Conservation (phyloP, 1,140 invertebrate genomes). For the Hylaeus volcanicus region DNA sequence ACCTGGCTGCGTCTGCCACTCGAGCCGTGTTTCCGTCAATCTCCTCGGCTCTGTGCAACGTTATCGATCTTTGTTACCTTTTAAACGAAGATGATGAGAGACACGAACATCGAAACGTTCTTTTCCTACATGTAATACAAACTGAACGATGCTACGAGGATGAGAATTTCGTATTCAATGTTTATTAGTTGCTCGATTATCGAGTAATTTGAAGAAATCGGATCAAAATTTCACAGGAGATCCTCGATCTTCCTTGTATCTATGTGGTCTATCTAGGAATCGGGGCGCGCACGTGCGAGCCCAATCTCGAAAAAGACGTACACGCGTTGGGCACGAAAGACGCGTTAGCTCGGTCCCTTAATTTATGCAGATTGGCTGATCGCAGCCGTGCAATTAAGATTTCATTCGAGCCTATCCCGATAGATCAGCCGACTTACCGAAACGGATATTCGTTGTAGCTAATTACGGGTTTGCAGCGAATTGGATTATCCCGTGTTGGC, state of each 20-base stretch:
- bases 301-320: slow-evolving; percentile 27
- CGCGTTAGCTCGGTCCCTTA: slow-evolving; percentile 29
- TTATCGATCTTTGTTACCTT: not conserved
- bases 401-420: slow-evolving; percentile 60
- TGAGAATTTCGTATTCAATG: no score
- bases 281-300: not conserved
- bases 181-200: not conserved
- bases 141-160: no score
- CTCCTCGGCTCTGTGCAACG: slow-evolving; percentile 71
- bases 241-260: no score
- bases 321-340: not conserved
- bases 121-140: no score
- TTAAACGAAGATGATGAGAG: no score
- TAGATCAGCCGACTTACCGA: slow-evolving; percentile 55
- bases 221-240: no score
- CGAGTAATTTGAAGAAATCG: not conserved
- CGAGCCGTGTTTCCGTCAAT: slow-evolving; percentile 72
- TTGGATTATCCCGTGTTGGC: slow-evolving; percentile 50
- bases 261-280: not conserved
- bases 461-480: slow-evolving; percentile 61
- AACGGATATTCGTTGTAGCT: slow-evolving; percentile 68
- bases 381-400: slow-evolving; percentile 66
- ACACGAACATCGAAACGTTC: no score
- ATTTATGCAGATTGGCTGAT: slow-evolving; percentile 68
- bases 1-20: slow-evolving; percentile 75